A percentile compares a stretch with the other conserved stretches of the same genome.
Conservation (phyloP, 2,888 invertebrate genomes). For the Drymonia ruficornis region DNA sequence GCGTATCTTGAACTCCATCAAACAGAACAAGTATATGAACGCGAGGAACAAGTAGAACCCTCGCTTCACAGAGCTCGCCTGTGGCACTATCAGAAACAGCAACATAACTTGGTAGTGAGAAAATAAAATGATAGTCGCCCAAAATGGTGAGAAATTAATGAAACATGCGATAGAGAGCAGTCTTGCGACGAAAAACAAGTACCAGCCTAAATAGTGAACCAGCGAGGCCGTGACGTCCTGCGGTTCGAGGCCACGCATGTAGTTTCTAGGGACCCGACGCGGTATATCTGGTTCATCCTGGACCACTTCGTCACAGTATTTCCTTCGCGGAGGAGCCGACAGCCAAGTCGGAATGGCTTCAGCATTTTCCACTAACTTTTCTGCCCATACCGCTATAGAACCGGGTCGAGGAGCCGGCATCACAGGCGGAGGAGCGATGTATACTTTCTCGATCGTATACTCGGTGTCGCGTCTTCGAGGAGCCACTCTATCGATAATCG, state of each 20-base stretch:
- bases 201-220: constrained; percentile 91
- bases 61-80: constrained; percentile 80
- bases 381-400: constrained; percentile 75
- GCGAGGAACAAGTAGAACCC: constrained; percentile 89
- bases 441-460: constrained; percentile 69
- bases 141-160: constrained; percentile 87
- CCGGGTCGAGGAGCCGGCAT: constrained; percentile 72
- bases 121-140: constrained; percentile 84
- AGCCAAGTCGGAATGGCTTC: constrained; percentile 81
- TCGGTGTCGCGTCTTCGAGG: constrained; percentile 59
- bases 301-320: constrained; percentile 59
- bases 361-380: constrained; percentile 82
- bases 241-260: constrained; percentile 88
- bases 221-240: constrained; percentile 89
- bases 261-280: constrained; percentile 72
- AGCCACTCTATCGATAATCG: constrained; percentile 70
- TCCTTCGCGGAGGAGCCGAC: constrained; percentile 75
- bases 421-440: constrained; percentile 78
- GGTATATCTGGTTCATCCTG: constrained; percentile 73
- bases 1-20: constrained; percentile 92
- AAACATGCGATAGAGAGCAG: constrained; percentile 89
- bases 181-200: constrained; percentile 89
- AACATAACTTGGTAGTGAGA: constrained; percentile 88
- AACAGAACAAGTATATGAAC: constrained; percentile 89
- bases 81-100: constrained; percentile 87